phyloP scores from a whole-genome alignment of 2,113 vertebrate species.

The Caranx ignobilis region DNA sequence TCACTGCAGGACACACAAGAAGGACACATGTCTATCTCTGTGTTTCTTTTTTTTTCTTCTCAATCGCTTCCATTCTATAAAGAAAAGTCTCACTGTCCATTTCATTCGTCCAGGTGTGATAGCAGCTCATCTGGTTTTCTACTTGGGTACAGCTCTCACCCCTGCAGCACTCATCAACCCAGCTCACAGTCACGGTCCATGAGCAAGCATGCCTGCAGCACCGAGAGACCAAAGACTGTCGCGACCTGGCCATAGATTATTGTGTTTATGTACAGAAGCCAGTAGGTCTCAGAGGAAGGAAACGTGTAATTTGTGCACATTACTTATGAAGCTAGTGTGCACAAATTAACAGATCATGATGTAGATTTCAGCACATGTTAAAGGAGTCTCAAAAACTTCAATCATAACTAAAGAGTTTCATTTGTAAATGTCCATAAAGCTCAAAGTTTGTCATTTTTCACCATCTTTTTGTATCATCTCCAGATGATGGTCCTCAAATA shows the following conservation, averaged over 20 bases:
- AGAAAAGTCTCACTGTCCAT: background rate
- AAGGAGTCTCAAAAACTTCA: background rate
- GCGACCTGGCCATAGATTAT: background rate
- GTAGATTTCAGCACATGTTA: background rate
- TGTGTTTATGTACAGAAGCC: constrained; percentile 5
- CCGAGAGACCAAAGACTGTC: constrained; percentile 7
- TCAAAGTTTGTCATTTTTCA: too few relatives aligned
- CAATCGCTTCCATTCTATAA: background rate
- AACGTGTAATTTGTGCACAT: background rate
- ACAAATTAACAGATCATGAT: background rate
- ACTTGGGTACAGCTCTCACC: constrained; percentile 14
- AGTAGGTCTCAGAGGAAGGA: background rate
- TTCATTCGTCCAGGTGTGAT: constrained; percentile 19
- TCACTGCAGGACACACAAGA: background rate
- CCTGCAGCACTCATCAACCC: constrained; percentile 5
- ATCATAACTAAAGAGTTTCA: too few relatives aligned
- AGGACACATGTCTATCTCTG: background rate
- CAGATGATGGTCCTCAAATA: too few relatives aligned
- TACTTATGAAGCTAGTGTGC: background rate
- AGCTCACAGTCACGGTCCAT: constrained; percentile 2
- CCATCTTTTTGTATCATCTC: too few relatives aligned
- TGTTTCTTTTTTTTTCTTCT: background rate
- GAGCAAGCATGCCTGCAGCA: constrained; percentile 18
- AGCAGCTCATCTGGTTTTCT: constrained; percentile 10
- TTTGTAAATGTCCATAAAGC: too few relatives aligned